Base-by-base conservation (phyloP, 1,140 invertebrate genomes). In the Triops longicaudatus region DNA sequence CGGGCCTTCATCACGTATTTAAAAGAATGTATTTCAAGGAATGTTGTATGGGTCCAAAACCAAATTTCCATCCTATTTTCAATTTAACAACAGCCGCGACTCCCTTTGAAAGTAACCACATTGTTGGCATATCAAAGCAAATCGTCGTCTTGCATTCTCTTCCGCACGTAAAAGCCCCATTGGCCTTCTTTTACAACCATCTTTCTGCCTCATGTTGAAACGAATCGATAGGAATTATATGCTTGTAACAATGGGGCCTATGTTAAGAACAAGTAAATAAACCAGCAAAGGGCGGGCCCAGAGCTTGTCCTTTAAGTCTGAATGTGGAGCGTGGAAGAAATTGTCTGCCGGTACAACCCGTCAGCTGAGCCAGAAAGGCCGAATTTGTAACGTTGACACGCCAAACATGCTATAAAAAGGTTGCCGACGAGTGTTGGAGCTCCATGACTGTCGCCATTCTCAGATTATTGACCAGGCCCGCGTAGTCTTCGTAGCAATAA, bases 371-470 rank as follows among this genome's bases (percentile, higher is more conserved):
- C 31, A 2, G 31, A 63, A 63, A 63, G 22, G 50, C 50, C 50
- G n/a, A 63, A 63, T 63, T 63, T 63, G 10, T 63, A 63, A 63
- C 50, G 22, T 37, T 63, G 10, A 63, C 10, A 63, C 17, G 17
- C 50, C 50, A 22, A 63, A 63, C 50, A 63, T n/a, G 50, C 50
- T 22, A 63, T 63, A 63, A 63, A 63, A 63, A 63, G n/a, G 22
- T 7, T 17, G 50, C 5, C 14, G 50, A 63, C 50, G 50, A 9
- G 50, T 63, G 50, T 63, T 63, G 22, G n/a, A 17, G 50, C 50
- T 63, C 50, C 9, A 63, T 63, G 50, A 63, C 50, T 63, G 50
- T 63, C 50, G 50, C 50, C 50, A 14, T 63, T 63, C 50, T 22
- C 17, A 14, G 50, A 63, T 63, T 63, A 63, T 63, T 63, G 50